A percentile compares a stretch with the other conserved stretches of the same genome.
Evolutionary conservation across 1,140 invertebrate species (phyloP).

Genomic region (Gonioctena quinquepunctata): DNA sequence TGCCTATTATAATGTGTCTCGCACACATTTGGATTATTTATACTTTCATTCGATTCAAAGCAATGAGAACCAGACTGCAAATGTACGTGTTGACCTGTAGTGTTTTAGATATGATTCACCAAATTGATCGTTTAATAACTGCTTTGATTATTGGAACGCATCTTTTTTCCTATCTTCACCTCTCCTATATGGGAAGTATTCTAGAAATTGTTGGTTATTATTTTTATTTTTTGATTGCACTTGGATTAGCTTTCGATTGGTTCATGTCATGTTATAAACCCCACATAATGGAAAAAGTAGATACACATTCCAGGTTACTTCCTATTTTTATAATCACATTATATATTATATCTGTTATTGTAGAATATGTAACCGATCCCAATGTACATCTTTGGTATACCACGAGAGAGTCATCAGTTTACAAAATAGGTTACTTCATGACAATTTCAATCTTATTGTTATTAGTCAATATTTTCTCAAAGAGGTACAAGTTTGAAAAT

Average conservation of each 20-base stretch:
- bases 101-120: not conserved
- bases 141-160: not conserved
- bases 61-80: not conserved
- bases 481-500: not conserved
- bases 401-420: no score
- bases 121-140: not conserved
- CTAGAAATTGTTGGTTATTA: not conserved
- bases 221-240: not conserved
- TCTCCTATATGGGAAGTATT: not conserved
- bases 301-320: not conserved
- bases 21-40: not conserved
- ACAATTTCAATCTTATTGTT: not conserved
- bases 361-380: no score
- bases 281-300: not conserved
- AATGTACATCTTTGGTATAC: no score
- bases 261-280: not conserved
- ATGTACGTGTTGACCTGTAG: not conserved
- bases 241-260: not conserved
- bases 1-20: not conserved
- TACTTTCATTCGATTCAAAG: not conserved
- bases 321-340: not conserved
- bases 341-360: not conserved
- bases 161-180: not conserved
- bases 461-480: not conserved
- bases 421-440: not conserved